These are phyloP conservation scores for Drosophila pseudoananassae DNA, from an alignment of 1,140 invertebrate genomes.

Conservation along the genomic window DNA sequence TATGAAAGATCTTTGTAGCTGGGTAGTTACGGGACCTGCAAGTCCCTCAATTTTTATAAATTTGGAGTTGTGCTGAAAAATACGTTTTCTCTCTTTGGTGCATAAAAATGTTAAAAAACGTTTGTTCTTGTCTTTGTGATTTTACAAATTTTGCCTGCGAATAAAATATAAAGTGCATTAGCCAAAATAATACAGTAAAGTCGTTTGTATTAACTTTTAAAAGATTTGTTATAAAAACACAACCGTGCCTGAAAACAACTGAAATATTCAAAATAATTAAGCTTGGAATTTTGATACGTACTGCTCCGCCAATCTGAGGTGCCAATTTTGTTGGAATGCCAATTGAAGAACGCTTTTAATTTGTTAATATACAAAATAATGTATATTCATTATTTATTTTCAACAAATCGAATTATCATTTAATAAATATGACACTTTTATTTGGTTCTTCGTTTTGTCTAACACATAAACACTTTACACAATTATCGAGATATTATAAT, in stretches of 20 bases:
- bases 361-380: conserved; percentile 56
- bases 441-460: conserved; percentile 36
- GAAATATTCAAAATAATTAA: conserved; percentile 40
- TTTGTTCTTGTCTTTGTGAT: conserved; percentile 22
- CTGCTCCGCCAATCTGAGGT: conserved; percentile 34
- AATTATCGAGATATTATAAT: conserved; percentile 41
- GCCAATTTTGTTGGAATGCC: conserved; percentile 61
- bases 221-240: conserved; percentile 25
- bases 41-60: conserved; percentile 22
- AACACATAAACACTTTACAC: conserved; percentile 56
- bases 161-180: conserved; percentile 56
- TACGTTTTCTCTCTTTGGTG: conserved; percentile 56
- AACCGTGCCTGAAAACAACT: conserved; percentile 52
- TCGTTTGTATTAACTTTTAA: neutral
- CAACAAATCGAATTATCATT: conserved; percentile 61
- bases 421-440: conserved; percentile 70
- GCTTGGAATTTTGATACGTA: conserved; percentile 48
- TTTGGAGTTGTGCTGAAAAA: conserved; percentile 65
- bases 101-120: conserved; percentile 68
- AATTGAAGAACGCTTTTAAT: conserved; percentile 36
- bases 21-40: conserved; percentile 28
- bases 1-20: conserved; percentile 49
- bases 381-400: conserved; percentile 49
- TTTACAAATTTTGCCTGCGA: conserved; percentile 78
- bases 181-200: conserved; percentile 1